Evolutionary conservation across 2,113 vertebrate genomes (phyloP), one percentile per base, ranked within the genome.

Genomic region (Stigmatopora nigra): DNA sequence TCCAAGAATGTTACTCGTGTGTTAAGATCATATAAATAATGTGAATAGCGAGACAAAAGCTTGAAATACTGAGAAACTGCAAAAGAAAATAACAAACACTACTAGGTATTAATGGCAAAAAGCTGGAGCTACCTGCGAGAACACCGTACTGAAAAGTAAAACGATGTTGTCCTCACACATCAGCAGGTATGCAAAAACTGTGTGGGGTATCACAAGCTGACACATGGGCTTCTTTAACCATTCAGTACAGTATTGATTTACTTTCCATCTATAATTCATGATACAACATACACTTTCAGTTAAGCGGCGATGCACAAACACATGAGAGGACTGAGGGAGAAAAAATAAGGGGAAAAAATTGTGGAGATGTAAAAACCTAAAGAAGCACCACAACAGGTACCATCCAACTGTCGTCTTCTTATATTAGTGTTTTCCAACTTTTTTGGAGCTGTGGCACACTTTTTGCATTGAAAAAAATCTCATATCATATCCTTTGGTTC

Each of bases 251-350:
- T 86, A 88, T 89, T 82, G 86, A 90, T 88, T 84, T 73, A 72
- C 72, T 87, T 86, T 75, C 81, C 73, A 88, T 89, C 80, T 86
- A 89, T 89, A 88, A 89, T 89, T 87, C 81, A 90, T 81, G 81
- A 75, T 70, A 81, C 69, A 78, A 81, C 69, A 72, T 80, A 86
- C 82, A 87, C 79, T 80, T 81, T 72, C 69, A 67, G 65, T 84
- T 76, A 86, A 88, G 82, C 69, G 72, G 65, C 74, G 45, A 62
- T 51, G 52, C 38, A 67, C 64, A 65, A 41, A 63, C 45, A 59
- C 49, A 56, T 22, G 46, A 36, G 57, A 57, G 60, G 36, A 56
- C 55, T 67, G 46, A 35, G 16, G 51, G 36, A 48, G 38, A 47
- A 65, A 36, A 64, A 16, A 53, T 8, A 31, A n/a, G 70, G 38